Base-by-base conservation (phyloP, 2,113 vertebrate species). In the Falco punctatus region DNA sequence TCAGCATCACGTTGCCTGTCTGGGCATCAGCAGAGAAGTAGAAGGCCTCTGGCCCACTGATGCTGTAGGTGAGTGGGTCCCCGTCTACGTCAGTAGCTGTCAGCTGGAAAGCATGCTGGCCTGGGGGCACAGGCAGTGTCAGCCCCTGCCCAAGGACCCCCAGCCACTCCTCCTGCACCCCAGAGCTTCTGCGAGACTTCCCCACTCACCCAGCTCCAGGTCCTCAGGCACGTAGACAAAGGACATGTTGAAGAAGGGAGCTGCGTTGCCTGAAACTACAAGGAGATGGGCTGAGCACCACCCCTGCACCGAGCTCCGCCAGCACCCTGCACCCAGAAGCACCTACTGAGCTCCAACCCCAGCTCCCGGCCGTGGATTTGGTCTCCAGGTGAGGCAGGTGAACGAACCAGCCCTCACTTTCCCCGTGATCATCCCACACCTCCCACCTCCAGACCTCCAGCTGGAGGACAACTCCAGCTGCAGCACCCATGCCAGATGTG, bases 211-310 rank as follows among this genome's bases (percentile, higher is more conserved):
- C 79, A 86, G 3, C 66, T 93, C 30, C 74, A 96, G 81, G 81
- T 97, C 96, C 54, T 97, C 96, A 0, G 92, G 74, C 78, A 97
- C 92, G 0, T 81, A 65, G 81, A 94, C 52, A 0, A 96, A 1
- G 14, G 19, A 70, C 10, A 4, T 11, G 20, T 91, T 73, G 74
- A 96, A 46, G 35, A 65, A 54, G n/a, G 96, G 96, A 30, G 62
- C 40, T 16, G 93, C 69, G 87, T 97, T 97, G 46, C 84, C 90
- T 94, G 94, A 94, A 95, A 95, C 96, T 97, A 24, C 27, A 88
- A 69, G 52, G 18, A 49, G 62, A 4, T 35, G 27, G n/a, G 38
- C 77, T 85, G 78, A 94, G 77, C 58, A 52, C 24, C 48, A 16
- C 6, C 9, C 2, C 52, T 35, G 86, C 1, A 3, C 58, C 0